Conservation (phyloP, 2,113 vertebrate genomes). For the Alligator sinensis region DNA sequence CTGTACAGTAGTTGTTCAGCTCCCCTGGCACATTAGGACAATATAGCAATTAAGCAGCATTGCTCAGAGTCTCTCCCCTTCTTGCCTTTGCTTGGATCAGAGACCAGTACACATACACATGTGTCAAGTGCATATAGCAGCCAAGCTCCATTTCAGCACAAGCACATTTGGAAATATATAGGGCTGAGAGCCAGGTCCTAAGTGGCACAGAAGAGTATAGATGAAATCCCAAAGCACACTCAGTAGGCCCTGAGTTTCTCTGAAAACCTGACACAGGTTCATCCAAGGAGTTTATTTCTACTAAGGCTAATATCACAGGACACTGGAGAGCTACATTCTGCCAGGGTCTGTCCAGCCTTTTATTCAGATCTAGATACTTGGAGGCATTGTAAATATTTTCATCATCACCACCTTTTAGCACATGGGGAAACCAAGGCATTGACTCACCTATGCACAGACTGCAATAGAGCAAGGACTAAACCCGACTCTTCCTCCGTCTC, state of each 20-base stretch:
- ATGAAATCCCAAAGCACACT: not conserved
- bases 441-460: not conserved
- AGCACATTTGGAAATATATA: not conserved
- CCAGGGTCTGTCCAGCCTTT: not conserved
- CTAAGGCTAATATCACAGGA: not conserved
- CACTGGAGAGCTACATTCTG: not conserved
- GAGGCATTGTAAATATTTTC: not conserved
- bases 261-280: not conserved
- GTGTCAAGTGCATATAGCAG: not conserved
- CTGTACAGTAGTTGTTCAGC: slow-evolving; percentile 40
- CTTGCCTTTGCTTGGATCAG: slow-evolving; percentile 15
- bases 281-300: not conserved
- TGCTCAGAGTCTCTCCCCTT: not conserved
- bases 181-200: not conserved
- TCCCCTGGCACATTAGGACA: slow-evolving; percentile 45
- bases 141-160: not conserved
- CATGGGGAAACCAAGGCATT: not conserved
- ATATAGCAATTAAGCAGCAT: slow-evolving; percentile 46
- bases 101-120: not conserved
- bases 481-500: not conserved
- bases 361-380: not conserved
- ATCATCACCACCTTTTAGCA: not conserved
- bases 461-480: not conserved
- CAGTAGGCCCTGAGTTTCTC: not conserved
- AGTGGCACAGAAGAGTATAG: not conserved